Percentiles rank a stretch among this genome's conserved stretches.
Evolutionary conservation across 1,140 invertebrate species (phyloP).

Genomic region (Sogatella furcifera): DNA sequence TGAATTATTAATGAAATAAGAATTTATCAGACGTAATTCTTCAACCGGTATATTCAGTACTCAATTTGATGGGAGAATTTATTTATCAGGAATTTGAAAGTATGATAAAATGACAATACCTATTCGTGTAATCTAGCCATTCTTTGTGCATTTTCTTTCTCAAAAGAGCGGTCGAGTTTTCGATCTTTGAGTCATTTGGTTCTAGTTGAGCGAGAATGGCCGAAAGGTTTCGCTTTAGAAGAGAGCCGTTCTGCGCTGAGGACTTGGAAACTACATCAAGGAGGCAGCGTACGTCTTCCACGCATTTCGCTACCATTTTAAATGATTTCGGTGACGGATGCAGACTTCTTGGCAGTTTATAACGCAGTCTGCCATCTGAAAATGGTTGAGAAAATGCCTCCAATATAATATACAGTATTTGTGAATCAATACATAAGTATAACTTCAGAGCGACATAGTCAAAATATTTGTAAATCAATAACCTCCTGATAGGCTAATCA

Average conservation of each 20-base stretch:
- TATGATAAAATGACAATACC: not conserved
- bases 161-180: not conserved
- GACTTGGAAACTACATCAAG: slow-evolving; percentile 3
- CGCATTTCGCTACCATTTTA: slow-evolving; percentile 3
- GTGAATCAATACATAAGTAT: no score
- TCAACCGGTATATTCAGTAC: no score
- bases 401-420: no score
- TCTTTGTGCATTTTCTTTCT: slow-evolving; percentile 8
- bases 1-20: no score
- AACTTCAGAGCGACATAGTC: no score
- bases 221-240: not conserved
- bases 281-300: slow-evolving; percentile 8
- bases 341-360: slow-evolving; percentile 9
- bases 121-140: not conserved
- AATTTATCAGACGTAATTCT: no score
- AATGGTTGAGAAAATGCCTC: no score
- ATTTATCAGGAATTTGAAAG: no score
- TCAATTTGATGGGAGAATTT: no score
- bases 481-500: no score
- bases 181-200: not conserved
- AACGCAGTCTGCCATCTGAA: not conserved
- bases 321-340: not conserved
- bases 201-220: slow-evolving; percentile 2
- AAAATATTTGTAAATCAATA: no score
- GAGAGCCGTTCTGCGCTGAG: not conserved